A percentile compares a stretch with the other conserved stretches of the same genome.
These are phyloP conservation scores for Bibio marci DNA, from an alignment of 2,888 invertebrate genomes.

Conservation along the genomic window DNA sequence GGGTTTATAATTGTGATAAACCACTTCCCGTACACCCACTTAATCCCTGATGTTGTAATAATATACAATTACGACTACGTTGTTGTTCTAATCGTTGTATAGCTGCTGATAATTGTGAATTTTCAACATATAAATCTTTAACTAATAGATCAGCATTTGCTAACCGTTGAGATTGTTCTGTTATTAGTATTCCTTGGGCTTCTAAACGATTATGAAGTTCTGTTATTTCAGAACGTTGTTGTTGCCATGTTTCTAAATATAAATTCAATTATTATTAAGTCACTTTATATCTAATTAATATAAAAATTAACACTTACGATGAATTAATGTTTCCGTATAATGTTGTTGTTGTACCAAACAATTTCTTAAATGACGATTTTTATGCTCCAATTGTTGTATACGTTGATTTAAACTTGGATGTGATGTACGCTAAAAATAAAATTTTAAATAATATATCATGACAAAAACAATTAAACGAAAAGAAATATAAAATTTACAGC, in stretches of 20 bases:
- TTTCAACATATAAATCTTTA: conserved; percentile 71
- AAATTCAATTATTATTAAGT: neutral
- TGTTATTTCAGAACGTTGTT: conserved; percentile 29
- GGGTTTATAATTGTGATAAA: no score
- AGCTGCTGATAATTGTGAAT: conserved; percentile 55
- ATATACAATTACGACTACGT: conserved; percentile 22
- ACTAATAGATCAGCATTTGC: conserved; percentile 57
- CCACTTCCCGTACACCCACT: no score
- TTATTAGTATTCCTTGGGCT: conserved; percentile 29
- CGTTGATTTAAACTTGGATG: conserved; percentile 28
- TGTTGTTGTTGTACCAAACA: conserved; percentile 45
- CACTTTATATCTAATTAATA: neutral
- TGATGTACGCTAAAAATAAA: conserved; percentile 20
- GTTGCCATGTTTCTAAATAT: conserved; percentile 25
- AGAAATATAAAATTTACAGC: conserved; percentile 19
- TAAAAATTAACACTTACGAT: conserved; percentile 32
- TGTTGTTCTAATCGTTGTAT: conserved; percentile 29
- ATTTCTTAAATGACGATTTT: conserved; percentile 41
- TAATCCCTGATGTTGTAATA: conserved; percentile 20
- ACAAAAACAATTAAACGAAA: neutral
- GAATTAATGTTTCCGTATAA: conserved; percentile 42
- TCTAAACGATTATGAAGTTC: conserved; percentile 33
- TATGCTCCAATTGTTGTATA: conserved; percentile 38
- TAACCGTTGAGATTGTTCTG: conserved; percentile 44
- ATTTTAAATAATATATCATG: neutral